phyloP scores from a whole-genome alignment of 2,888 invertebrate genomes.

The Cephalotes varians region DNA sequence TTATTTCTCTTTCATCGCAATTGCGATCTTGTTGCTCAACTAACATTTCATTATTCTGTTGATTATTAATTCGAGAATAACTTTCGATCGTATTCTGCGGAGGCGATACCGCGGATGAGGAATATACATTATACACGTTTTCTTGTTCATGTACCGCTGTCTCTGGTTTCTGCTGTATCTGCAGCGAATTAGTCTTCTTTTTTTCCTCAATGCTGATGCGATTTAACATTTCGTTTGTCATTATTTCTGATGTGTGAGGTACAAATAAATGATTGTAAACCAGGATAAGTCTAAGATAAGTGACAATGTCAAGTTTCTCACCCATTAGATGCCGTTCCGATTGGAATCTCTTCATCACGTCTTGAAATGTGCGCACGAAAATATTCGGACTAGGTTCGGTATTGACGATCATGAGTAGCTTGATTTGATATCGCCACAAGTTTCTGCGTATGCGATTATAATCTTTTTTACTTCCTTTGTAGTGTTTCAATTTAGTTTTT shows the following conservation, averaged over 20 bases:
- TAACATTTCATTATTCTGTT: background rate
- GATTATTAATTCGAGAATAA: background rate
- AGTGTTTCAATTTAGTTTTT: background rate
- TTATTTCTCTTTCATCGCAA: background rate
- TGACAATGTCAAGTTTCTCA: background rate
- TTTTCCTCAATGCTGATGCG: background rate
- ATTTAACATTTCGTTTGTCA: accelerated
- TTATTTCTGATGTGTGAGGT: slow-evolving; percentile 56
- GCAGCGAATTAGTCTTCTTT: background rate
- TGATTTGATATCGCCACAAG: background rate
- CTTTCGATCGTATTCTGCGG: background rate
- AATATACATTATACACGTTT: background rate
- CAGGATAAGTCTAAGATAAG: slow-evolving; percentile 27
- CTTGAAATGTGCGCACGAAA: background rate
- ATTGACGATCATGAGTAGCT: slow-evolving; percentile 21
- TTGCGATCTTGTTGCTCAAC: background rate
- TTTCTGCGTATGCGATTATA: background rate
- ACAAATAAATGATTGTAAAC: slow-evolving; percentile 59
- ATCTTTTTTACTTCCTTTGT: too few relatives aligned
- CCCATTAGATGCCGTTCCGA: background rate
- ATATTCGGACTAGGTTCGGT: background rate
- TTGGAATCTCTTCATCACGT: background rate
- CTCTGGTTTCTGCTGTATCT: background rate
- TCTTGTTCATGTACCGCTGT: background rate
- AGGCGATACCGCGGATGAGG: background rate